Conservation (phyloP, 2,888 invertebrate species). For the Apodemia mormo region DNA sequence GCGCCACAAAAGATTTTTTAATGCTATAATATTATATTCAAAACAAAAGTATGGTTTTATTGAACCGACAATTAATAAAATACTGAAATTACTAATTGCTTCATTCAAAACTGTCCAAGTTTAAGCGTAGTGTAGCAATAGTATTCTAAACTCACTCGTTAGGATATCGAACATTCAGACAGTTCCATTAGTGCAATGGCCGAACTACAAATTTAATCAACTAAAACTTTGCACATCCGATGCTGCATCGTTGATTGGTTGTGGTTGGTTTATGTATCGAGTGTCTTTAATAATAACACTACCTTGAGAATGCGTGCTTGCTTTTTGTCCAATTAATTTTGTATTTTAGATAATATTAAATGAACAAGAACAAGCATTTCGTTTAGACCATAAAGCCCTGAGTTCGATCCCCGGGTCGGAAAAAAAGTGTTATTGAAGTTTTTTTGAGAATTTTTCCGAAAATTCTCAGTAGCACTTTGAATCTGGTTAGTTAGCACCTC, state of each 20-base stretch:
- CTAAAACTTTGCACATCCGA: slow-evolving; percentile 50
- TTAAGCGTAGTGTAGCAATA: slow-evolving; percentile 24
- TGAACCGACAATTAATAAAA: neutral
- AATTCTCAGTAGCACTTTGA: too few relatives aligned
- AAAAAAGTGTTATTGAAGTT: too few relatives aligned
- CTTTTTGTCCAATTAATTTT: too few relatives aligned
- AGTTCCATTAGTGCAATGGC: slow-evolving; percentile 45
- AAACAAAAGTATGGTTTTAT: too few relatives aligned
- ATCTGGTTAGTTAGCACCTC: too few relatives aligned
- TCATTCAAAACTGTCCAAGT: slow-evolving; percentile 35
- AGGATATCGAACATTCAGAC: slow-evolving; percentile 39
- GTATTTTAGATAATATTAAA: too few relatives aligned
- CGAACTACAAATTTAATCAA: slow-evolving; percentile 69
- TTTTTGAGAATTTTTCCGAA: too few relatives aligned
- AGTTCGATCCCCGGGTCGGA: too few relatives aligned
- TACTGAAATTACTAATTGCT: slow-evolving; percentile 43
- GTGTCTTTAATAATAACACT: slow-evolving; percentile 10
- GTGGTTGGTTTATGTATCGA: slow-evolving; percentile 52
- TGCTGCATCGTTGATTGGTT: slow-evolving; percentile 56
- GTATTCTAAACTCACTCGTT: slow-evolving; percentile 28
- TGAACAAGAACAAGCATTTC: too few relatives aligned
- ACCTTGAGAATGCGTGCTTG: neutral
- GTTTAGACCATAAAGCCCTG: too few relatives aligned
- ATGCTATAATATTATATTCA: too few relatives aligned
- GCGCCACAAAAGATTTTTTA: too few relatives aligned